phyloP scores from a whole-genome alignment of 2,113 vertebrate species.

The Paralichthys olivaceus region DNA sequence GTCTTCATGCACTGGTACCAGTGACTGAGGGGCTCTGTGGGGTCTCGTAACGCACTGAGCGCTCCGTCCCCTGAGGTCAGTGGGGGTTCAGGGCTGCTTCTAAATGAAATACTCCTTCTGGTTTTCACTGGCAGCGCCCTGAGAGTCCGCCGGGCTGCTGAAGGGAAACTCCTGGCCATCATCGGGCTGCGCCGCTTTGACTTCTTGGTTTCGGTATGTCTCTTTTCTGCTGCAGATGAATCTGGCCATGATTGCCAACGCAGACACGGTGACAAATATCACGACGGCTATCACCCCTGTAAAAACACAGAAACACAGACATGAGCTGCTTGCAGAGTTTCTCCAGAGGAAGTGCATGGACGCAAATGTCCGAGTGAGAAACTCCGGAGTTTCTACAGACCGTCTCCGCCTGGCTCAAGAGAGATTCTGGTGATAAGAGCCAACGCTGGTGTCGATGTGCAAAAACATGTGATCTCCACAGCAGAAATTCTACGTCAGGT shows the following conservation, averaged over 20 bases:
- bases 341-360: too few relatives aligned
- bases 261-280: constrained; percentile 89
- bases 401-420: too few relatives aligned
- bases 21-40: constrained; percentile 17
- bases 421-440: too few relatives aligned
- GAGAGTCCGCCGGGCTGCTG: constrained; percentile 86
- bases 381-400: too few relatives aligned
- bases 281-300: constrained; percentile 92
- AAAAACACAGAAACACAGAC: constrained; percentile 8
- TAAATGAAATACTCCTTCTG: constrained; percentile 96
- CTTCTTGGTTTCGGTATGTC: constrained; percentile 86
- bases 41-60: constrained; percentile 40
- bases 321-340: not conserved
- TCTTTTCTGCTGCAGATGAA: constrained; percentile 89
- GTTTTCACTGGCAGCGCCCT: constrained; percentile 84
- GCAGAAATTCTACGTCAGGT: too few relatives aligned
- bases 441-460: too few relatives aligned
- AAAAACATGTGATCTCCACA: too few relatives aligned
- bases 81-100: constrained; percentile 48
- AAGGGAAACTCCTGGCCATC: constrained; percentile 86
- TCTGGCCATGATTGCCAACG: constrained; percentile 83
- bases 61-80: constrained; percentile 35
- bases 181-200: constrained; percentile 87
- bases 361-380: too few relatives aligned
- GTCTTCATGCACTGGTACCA: constrained; percentile 13